A percentile compares a stretch with the other conserved stretches of the same genome.
Conservation (phyloP, 2,888 invertebrate species). For the Leistus spinibarbis region DNA sequence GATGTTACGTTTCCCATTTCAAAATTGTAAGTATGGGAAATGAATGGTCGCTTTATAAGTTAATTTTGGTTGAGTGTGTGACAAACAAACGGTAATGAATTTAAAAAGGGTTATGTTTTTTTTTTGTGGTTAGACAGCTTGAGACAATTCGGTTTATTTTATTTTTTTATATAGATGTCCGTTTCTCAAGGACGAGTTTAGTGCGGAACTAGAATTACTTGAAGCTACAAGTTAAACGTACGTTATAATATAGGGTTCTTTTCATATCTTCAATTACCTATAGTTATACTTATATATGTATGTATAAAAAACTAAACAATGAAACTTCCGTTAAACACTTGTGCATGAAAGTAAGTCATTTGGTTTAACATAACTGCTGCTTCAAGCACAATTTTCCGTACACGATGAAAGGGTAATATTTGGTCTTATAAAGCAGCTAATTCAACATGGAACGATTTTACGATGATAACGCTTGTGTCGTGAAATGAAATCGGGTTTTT, state of each 20-base stretch:
- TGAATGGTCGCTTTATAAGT: too few species aligned
- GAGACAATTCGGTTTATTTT: not conserved
- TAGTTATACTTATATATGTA: too few species aligned
- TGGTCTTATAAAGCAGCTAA: too few species aligned
- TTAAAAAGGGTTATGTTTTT: not conserved
- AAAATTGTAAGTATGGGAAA: not conserved
- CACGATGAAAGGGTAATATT: too few species aligned
- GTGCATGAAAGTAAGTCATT: too few species aligned
- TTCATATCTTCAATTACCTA: too few species aligned
- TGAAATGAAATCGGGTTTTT: too few species aligned
- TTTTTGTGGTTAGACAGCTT: not conserved
- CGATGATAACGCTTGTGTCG: too few species aligned
- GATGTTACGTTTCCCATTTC: not conserved
- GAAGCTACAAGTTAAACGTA: not conserved
- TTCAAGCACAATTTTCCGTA: not conserved
- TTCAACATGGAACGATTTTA: too few species aligned
- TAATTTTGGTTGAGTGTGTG: not conserved
- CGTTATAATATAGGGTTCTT: not conserved
- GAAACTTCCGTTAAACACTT: not conserved
- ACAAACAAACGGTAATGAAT: constrained; percentile 1
- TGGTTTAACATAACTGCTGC: too few species aligned
- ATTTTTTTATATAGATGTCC: not conserved
- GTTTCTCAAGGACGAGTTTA: not conserved
- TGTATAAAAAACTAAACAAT: not conserved
- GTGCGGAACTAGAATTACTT: not conserved